Evolutionary conservation across 2,113 vertebrate species (phyloP), one percentile per base, ranked within the genome.

Genomic region (Bubo blakistoni): DNA sequence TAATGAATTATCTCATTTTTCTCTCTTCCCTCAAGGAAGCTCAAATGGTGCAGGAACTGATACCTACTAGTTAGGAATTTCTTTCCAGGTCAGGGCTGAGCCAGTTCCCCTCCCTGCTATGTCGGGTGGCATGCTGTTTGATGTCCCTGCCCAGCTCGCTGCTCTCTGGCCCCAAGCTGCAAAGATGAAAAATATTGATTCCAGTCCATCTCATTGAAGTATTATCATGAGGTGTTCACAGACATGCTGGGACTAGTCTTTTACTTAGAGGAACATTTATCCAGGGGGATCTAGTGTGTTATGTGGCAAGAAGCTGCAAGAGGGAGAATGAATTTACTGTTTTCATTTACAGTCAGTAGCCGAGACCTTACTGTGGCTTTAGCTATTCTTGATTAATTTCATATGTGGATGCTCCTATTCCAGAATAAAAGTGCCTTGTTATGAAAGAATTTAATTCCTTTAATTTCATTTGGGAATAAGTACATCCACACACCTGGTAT

Each of bases 351-450:
- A 77, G 73, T 87, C 92, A 47, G 95, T 94, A 95, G 96, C 94
- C 44, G 71, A 88, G 86, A 92, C 76, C 79, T 92, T 88, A 30
- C 72, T 78, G 47, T 86, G 76, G 85, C 88, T 96, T 95, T 78
- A 88, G 71, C 69, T 93, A 58, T 90, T 95, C 88, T 86, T 92
- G 94, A 95, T 95, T 88, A 78, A 86, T 83, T 83, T 96, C 79
- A 74, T 83, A 78, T 95, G 93, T 92, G 88, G 86, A 92, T 92
- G 74, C 38, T 95, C 51, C 86, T 90, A 34, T 93, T 93, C 95
- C 82, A 96, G 93, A 91, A 96, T 93, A 90, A 62, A 85, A 94
- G 85, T 88, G 90, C 85, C 71, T 96, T 92, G 74, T 94, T 94
- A 62, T 0, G 26, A 93, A 96, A 92, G 10, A 88, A 85, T 72